Evolutionary conservation across 2,888 invertebrate species (phyloP).

Genomic region (Agrochola macilenta): DNA sequence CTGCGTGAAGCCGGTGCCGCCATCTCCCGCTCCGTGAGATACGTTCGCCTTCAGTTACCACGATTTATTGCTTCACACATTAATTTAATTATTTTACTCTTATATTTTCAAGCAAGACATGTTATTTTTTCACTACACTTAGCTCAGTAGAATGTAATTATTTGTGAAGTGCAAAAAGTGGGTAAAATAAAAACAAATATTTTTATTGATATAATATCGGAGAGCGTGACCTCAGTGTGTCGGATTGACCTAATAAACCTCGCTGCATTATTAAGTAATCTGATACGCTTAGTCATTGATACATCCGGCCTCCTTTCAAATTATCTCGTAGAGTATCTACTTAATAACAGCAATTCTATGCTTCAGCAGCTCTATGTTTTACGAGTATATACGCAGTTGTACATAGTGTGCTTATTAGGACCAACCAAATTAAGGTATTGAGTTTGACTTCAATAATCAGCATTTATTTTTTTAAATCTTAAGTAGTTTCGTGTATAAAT

Average conservation of each 20-base stretch:
- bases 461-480: too few species aligned
- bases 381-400: neutral
- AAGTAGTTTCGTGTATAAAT: neutral
- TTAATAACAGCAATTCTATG: constrained; percentile 63
- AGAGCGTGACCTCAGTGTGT: constrained; percentile 63
- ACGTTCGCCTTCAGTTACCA: constrained; percentile 73
- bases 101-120: constrained; percentile 58
- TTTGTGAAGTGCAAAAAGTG: constrained; percentile 27
- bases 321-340: constrained; percentile 57
- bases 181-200: constrained; percentile 42
- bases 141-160: constrained; percentile 28
- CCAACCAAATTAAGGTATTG: neutral
- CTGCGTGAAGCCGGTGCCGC: constrained; percentile 72
- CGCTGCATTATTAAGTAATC: constrained; percentile 75
- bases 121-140: constrained; percentile 48
- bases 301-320: constrained; percentile 78
- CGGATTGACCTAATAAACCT: constrained; percentile 59
- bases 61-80: constrained; percentile 84
- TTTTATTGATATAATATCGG: constrained; percentile 46
- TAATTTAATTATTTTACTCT: constrained; percentile 76
- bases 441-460: neutral
- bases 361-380: constrained; percentile 42
- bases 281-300: constrained; percentile 75
- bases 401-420: constrained; percentile 2
- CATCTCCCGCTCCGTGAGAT: constrained; percentile 70